Conservation (phyloP, 64 coral and sea anemone genomes). For the Orbicella faveolata region DNA sequence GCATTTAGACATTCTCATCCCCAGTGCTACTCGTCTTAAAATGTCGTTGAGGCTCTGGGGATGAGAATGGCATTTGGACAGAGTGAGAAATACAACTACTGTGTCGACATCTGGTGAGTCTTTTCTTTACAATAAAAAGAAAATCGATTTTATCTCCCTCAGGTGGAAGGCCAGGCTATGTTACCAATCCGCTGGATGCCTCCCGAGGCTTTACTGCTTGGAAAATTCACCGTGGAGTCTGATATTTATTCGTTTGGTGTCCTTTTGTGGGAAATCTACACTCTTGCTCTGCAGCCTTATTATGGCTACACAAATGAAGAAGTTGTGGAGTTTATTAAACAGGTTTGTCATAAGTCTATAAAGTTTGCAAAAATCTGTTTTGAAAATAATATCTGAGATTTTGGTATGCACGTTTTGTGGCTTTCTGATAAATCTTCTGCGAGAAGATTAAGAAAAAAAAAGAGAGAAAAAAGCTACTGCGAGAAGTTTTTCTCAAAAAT, state of each 20-base stretch:
- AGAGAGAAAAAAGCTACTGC: too few relatives aligned
- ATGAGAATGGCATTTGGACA: too few relatives aligned
- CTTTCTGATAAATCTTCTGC: too few relatives aligned
- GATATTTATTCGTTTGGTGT: slow-evolving; percentile 91
- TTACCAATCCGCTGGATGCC: slow-evolving; percentile 94
- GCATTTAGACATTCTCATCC: too few relatives aligned
- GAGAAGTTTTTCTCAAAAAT: too few relatives aligned
- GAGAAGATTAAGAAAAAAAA: too few relatives aligned
- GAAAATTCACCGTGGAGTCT: slow-evolving; percentile 90
- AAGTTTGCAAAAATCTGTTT: neutral
- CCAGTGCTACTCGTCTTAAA: too few relatives aligned
- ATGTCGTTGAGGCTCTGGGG: too few relatives aligned
- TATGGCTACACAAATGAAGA: slow-evolving; percentile 97
- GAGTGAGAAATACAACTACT: too few relatives aligned
- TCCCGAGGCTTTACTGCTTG: slow-evolving; percentile 84
- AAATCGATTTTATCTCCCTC: neutral
- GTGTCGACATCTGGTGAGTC: too few relatives aligned
- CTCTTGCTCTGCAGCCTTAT: slow-evolving; percentile 79
- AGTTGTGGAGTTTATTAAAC: slow-evolving; percentile 86
- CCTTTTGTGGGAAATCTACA: slow-evolving; percentile 92
- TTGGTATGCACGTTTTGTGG: too few relatives aligned
- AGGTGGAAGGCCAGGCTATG: slow-evolving; percentile 89
- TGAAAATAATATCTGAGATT: neutral
- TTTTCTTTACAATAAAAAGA: too few relatives aligned
- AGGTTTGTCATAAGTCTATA: slow-evolving; percentile 41